phyloP scores from a whole-genome alignment of 2,888 invertebrate species.

The Ornithoptera priamus region DNA sequence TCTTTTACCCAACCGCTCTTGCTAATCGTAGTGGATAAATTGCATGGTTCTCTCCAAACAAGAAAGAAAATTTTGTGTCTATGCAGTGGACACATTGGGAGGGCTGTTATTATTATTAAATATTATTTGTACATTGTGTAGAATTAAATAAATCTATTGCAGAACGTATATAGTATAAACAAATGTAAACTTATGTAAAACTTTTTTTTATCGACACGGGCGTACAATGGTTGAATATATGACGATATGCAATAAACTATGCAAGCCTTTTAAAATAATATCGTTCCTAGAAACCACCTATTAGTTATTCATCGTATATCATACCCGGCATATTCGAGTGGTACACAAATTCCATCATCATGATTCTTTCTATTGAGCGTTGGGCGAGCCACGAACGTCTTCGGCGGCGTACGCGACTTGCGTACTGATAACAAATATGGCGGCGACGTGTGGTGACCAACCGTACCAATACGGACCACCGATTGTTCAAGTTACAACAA shows the following conservation, averaged over 20 bases:
- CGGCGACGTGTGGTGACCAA: conserved; percentile 56
- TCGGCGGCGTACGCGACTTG: conserved; percentile 64
- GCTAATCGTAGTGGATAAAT: too few relatives aligned
- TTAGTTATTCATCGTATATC: conserved; percentile 59
- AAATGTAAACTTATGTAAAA: background rate
- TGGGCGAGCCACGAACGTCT: conserved; percentile 71
- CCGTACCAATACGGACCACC: conserved; percentile 42
- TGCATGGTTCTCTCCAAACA: too few relatives aligned
- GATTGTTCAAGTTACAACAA: conserved; percentile 59
- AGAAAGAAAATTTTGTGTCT: too few relatives aligned
- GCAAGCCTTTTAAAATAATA: conserved; percentile 40
- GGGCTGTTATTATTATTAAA: too few relatives aligned
- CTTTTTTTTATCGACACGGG: conserved; percentile 7
- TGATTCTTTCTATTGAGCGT: conserved; percentile 74
- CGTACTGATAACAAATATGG: conserved; percentile 61
- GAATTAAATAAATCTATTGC: background rate
- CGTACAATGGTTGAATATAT: conserved; percentile 23
- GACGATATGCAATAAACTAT: conserved; percentile 32
- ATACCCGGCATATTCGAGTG: conserved; percentile 55
- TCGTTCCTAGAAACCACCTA: conserved; percentile 48
- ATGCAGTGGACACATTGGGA: too few relatives aligned
- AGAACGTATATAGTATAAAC: background rate
- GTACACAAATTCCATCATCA: conserved; percentile 72
- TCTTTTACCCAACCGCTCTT: too few relatives aligned
- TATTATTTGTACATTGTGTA: too few relatives aligned